A percentile compares a stretch with the other conserved stretches of the same genome.
phyloP scores from a whole-genome alignment of 2,113 vertebrate species.

The Crotophaga sulcirostris region DNA sequence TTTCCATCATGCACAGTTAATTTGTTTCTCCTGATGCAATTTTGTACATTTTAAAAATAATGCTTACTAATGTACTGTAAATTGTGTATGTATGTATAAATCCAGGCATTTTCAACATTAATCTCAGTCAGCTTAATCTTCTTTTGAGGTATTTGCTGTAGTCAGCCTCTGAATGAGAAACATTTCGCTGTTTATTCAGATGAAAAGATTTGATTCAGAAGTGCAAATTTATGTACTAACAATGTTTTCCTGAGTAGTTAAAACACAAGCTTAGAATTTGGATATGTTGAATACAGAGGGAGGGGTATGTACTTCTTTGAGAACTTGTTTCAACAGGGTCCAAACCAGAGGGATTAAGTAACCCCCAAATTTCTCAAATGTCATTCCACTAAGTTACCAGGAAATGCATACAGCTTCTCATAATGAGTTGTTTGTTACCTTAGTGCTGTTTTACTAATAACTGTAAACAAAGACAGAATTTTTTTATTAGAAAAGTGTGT shows the following conservation, averaged over 20 bases:
- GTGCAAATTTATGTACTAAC: neutral
- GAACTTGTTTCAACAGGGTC: neutral
- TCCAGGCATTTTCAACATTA: constrained; percentile 14
- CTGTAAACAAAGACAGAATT: neutral
- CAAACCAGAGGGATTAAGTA: neutral
- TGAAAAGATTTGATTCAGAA: neutral
- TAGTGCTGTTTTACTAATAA: neutral
- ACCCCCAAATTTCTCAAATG: neutral
- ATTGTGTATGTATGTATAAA: neutral
- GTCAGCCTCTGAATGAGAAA: constrained; percentile 10
- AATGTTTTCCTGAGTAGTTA: neutral
- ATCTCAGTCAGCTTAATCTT: constrained; percentile 42
- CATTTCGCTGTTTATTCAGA: constrained; percentile 2
- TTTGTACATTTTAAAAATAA: neutral
- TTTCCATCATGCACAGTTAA: neutral
- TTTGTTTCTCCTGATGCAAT: constrained; percentile 12
- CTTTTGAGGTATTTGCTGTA: constrained; percentile 6
- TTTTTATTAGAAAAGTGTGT: neutral
- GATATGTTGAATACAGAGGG: neutral
- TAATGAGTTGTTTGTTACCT: neutral
- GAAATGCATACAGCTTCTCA: neutral
- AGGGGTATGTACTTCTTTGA: neutral
- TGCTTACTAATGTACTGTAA: neutral
- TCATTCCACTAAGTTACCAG: neutral
- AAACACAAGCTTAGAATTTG: neutral